phyloP scores from a whole-genome alignment of 2,113 vertebrate genomes.

The Grantiella picta region DNA sequence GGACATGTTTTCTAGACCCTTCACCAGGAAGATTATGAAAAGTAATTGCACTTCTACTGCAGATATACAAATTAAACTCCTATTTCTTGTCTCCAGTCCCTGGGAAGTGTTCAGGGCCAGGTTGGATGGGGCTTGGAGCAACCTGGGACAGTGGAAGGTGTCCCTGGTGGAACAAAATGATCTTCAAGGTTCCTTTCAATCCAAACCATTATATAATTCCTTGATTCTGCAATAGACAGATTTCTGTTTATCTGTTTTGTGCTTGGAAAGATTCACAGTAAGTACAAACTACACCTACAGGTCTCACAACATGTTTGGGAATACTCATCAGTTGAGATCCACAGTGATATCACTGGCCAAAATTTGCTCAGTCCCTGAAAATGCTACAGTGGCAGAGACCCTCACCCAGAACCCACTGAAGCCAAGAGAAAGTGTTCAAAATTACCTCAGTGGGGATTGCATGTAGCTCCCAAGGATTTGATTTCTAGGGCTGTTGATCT shows the following conservation, averaged over 20 bases:
- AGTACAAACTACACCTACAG: neutral
- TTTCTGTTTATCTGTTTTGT: neutral
- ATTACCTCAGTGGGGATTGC: neutral
- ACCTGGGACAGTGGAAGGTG: neutral
- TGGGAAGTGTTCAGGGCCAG: rapidly evolving
- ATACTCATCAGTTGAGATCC: neutral
- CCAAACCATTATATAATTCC: neutral
- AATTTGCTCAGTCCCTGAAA: neutral
- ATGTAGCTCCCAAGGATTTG: neutral
- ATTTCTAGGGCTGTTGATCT: neutral
- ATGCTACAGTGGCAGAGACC: rapidly evolving
- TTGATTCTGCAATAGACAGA: neutral
- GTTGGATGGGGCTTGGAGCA: neutral
- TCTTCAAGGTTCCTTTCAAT: neutral
- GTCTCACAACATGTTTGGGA: neutral
- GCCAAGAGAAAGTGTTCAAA: neutral
- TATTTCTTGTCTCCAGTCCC: neutral
- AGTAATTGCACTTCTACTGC: neutral
- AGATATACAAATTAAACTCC: neutral
- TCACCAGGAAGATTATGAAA: neutral
- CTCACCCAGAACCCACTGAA: neutral
- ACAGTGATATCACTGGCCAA: neutral
- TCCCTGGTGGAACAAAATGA: neutral
- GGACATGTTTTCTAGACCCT: neutral
- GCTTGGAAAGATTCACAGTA: neutral